Conservation (phyloP, 1,140 invertebrate genomes). For the Drosophila watanabei region DNA sequence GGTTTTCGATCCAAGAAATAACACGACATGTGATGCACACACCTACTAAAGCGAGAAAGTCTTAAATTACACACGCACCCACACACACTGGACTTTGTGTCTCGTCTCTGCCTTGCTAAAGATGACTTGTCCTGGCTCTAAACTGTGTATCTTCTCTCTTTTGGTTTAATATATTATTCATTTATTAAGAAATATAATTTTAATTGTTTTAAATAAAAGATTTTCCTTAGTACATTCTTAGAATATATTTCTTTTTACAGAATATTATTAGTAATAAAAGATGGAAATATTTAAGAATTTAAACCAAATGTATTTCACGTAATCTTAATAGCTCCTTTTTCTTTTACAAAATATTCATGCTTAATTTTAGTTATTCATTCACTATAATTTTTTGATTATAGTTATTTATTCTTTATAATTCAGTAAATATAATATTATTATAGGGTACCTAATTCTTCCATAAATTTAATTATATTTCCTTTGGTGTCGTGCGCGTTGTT, state of each 20-base stretch:
- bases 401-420: not conserved
- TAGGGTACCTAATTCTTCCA: constrained; percentile 17
- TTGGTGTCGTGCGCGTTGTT: constrained; percentile 51
- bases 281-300: too few species aligned
- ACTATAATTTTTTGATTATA: not conserved
- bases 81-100: constrained; percentile 48
- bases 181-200: constrained; percentile 59
- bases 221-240: too few species aligned
- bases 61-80: constrained; percentile 80
- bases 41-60: constrained; percentile 70
- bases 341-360: not conserved
- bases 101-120: constrained; percentile 10
- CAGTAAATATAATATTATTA: not conserved
- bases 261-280: too few species aligned
- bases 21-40: constrained; percentile 39
- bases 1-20: constrained; percentile 31
- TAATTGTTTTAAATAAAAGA: not conserved
- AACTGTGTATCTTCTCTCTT: constrained; percentile 10
- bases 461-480: not conserved
- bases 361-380: not conserved
- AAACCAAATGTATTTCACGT: too few species aligned
- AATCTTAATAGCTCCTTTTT: not conserved
- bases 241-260: not conserved
- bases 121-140: constrained; percentile 4
- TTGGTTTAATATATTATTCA: constrained; percentile 15